These are phyloP conservation scores for Discoglossus pictus DNA, from an alignment of 2,797 vertebrate genomes.

Conservation along the genomic window DNA sequence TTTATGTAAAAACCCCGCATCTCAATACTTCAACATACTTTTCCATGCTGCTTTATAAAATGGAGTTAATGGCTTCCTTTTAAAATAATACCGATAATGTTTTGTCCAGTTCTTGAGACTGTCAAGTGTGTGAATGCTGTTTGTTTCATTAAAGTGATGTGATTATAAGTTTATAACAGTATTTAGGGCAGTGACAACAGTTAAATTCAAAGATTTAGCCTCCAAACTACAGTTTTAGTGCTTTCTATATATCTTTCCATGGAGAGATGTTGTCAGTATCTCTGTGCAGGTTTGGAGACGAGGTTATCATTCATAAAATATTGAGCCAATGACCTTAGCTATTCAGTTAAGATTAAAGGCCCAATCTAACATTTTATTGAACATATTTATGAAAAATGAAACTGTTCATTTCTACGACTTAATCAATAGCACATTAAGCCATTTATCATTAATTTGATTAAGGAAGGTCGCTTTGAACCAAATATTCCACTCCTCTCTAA, in stretches of 20 bases:
- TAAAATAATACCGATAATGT: no score
- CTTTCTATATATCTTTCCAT: slow-evolving; percentile 41
- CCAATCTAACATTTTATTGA: slow-evolving; percentile 65
- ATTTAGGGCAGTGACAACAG: background rate
- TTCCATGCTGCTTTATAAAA: no score
- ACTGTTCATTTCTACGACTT: slow-evolving; percentile 61
- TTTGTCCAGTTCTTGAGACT: no score
- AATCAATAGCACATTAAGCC: slow-evolving; percentile 69
- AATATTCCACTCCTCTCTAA: slow-evolving; percentile 45
- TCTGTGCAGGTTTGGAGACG: slow-evolving; percentile 42
- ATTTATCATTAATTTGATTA: slow-evolving; percentile 67
- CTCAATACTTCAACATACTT: no score
- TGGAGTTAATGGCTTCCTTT: no score
- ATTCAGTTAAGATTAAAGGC: slow-evolving; percentile 63
- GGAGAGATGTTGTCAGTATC: slow-evolving; percentile 53
- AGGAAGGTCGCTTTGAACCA: slow-evolving; percentile 49
- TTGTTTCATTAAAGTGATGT: background rate
- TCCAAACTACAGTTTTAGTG: slow-evolving; percentile 48
- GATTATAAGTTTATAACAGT: background rate
- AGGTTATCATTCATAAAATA: slow-evolving; percentile 60
- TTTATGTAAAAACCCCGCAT: no score
- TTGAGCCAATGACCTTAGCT: slow-evolving; percentile 60
- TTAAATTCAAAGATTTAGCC: background rate
- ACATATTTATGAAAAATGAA: slow-evolving; percentile 68
- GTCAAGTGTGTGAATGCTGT: no score